Base-by-base conservation (phyloP, 2,797 vertebrate species). In the Gymnopithys bicolor region DNA sequence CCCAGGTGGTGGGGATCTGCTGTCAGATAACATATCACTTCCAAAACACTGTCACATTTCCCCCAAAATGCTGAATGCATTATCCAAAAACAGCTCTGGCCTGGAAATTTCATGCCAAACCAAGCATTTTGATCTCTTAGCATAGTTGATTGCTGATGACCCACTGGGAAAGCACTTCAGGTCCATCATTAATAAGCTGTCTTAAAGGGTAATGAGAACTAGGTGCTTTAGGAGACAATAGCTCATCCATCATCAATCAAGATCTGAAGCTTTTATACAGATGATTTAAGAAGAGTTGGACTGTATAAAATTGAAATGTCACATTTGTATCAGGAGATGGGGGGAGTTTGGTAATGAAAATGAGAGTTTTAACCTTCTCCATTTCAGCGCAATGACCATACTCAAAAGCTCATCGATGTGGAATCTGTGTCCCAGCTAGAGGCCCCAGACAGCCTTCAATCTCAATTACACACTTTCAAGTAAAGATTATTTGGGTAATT, bases 231-330 rank as follows among this genome's bases (percentile, higher is more conserved):
- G 93, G 93, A 98, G 97, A 98, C 97, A 98, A 97, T 92, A 97
- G 97, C 96, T 97, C 97, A 97, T 97, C 97, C 97, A 97, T 98
- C 97, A 98, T 97, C 96, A 98, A 96, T 97, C 98, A 98, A 97
- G 95, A 97, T 94, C 96, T 97, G 95, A 97, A 97, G 95, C 97
- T 98, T 97, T 98, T 98, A 97, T 97, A 97, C 97, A 98, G 98
- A 97, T 97, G 97, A 98, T 97, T 98, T 97, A 97, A 97, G 95
- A 95, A 97, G 95, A 98, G 96, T 96, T 96, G 96, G 97, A 97
- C 97, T 98, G 97, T 97, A 96, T 94, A 97, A 97, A 98, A 98
- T 96, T 97, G 96, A 98, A 98, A 98, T 98, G 98, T 97, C 98
- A 98, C 97, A 97, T 98, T 98, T 98, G 96, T 98, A 96, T 95